These are phyloP conservation scores for Hipparchia semele DNA, from an alignment of 2,888 invertebrate genomes.

Conservation along the genomic window DNA sequence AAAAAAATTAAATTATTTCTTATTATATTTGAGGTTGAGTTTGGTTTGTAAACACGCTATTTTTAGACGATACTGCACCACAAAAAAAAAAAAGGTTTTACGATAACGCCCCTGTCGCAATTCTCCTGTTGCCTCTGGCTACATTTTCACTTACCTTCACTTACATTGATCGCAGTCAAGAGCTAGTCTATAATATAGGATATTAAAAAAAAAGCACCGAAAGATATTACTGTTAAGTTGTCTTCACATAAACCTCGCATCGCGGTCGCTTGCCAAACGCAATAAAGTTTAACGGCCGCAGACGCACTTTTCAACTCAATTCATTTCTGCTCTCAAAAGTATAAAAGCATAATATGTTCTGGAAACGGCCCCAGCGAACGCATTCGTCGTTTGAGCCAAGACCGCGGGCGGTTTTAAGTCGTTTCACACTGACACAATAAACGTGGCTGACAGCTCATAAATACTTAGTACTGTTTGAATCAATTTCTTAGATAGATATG, in stretches of 20 bases:
- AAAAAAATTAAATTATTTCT: too few relatives aligned
- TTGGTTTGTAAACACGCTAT: too few relatives aligned
- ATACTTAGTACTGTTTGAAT: neutral
- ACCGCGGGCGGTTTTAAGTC: conserved; percentile 8
- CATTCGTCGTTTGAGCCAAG: conserved; percentile 14
- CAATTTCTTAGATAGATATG: too few relatives aligned
- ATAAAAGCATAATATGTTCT: conserved; percentile 15
- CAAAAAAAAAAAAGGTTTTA: too few relatives aligned
- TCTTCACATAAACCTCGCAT: conserved; percentile 19
- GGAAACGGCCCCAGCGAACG: neutral
- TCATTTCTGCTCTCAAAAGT: conserved; percentile 12
- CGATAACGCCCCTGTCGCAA: too few relatives aligned
- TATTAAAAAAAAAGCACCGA: too few relatives aligned
- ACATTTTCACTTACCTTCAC: too few relatives aligned
- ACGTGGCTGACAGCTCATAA: neutral
- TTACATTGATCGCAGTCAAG: too few relatives aligned
- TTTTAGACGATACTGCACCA: too few relatives aligned
- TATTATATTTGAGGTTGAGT: too few relatives aligned
- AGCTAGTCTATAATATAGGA: too few relatives aligned
- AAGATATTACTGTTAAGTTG: neutral
- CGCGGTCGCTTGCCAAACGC: conserved; percentile 18
- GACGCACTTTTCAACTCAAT: conserved; percentile 20
- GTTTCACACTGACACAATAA: neutral
- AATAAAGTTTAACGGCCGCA: conserved; percentile 23
- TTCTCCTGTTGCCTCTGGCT: too few relatives aligned